A percentile compares a stretch with the other conserved stretches of the same genome.
Evolutionary conservation across 2,797 vertebrate genomes (phyloP).

Genomic region (Danio aesculapii): DNA sequence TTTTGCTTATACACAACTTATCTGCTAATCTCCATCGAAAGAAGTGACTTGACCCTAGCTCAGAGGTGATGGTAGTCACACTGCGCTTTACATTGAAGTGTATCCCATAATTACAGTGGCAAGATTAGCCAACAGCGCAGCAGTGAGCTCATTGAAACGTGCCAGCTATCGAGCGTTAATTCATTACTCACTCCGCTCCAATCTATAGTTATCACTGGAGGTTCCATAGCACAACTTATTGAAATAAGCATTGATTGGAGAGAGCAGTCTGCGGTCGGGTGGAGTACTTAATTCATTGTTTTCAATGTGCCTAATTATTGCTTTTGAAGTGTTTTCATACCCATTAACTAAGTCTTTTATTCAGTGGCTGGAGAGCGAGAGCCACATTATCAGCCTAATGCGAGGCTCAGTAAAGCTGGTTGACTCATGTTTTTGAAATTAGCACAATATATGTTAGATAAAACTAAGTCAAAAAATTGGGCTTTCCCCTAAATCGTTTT

Average conservation of each 20-base stretch:
- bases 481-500: background rate
- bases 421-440: background rate
- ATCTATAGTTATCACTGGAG: conserved; percentile 73
- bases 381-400: conserved; percentile 24
- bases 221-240: conserved; percentile 66
- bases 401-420: background rate
- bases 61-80: conserved; percentile 54
- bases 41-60: conserved; percentile 39
- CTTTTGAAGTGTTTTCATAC: conserved; percentile 37
- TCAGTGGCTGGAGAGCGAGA: conserved; percentile 37
- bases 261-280: conserved; percentile 49
- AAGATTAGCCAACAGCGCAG: conserved; percentile 69
- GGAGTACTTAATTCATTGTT: conserved; percentile 66
- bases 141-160: conserved; percentile 59
- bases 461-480: background rate
- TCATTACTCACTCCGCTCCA: conserved; percentile 70
- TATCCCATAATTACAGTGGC: conserved; percentile 75
- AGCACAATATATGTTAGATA: background rate
- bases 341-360: conserved; percentile 60
- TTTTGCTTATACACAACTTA: conserved; percentile 10
- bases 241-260: conserved; percentile 75
- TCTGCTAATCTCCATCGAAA: conserved; percentile 9
- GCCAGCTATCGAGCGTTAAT: conserved; percentile 72
- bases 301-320: conserved; percentile 55
- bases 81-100: conserved; percentile 59